Conservation (phyloP, 2,113 vertebrate genomes). For the Acanthisitta chloris region DNA sequence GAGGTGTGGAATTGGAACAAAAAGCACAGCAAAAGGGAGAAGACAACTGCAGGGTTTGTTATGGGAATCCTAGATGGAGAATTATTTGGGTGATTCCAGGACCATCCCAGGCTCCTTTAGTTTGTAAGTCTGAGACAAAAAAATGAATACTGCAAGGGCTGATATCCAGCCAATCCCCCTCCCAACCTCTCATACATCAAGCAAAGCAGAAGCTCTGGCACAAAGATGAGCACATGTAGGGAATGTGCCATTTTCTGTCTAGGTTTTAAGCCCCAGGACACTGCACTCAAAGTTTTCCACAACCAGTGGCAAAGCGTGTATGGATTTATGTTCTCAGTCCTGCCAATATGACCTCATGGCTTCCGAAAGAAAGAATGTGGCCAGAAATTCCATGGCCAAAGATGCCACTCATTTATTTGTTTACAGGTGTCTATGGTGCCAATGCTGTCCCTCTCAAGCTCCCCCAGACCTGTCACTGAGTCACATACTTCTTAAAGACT, state of each 20-base stretch:
- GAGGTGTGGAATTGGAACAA: background rate
- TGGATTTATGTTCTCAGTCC: background rate
- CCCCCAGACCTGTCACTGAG: background rate
- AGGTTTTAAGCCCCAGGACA: background rate
- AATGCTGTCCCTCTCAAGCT: background rate
- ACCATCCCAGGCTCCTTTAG: fast-evolving
- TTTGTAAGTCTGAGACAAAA: background rate
- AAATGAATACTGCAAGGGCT: background rate
- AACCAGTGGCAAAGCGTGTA: background rate
- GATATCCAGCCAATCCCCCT: background rate
- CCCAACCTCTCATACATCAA: background rate
- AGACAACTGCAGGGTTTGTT: background rate
- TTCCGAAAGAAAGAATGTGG: background rate
- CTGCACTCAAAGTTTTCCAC: background rate
- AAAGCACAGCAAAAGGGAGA: background rate
- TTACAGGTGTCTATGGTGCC: background rate
- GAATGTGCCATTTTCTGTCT: background rate
- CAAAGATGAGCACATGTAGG: fast-evolving
- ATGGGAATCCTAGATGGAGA: background rate
- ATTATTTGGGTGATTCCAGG: background rate
- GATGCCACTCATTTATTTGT: background rate
- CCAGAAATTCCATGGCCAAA: background rate
- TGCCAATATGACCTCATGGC: background rate
- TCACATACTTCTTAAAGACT: background rate
- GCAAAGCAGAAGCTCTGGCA: background rate